Evolutionary conservation across 2,113 vertebrate species (phyloP), one percentile per base, ranked within the genome.

Genomic region (Malurus alboscapulatus): DNA sequence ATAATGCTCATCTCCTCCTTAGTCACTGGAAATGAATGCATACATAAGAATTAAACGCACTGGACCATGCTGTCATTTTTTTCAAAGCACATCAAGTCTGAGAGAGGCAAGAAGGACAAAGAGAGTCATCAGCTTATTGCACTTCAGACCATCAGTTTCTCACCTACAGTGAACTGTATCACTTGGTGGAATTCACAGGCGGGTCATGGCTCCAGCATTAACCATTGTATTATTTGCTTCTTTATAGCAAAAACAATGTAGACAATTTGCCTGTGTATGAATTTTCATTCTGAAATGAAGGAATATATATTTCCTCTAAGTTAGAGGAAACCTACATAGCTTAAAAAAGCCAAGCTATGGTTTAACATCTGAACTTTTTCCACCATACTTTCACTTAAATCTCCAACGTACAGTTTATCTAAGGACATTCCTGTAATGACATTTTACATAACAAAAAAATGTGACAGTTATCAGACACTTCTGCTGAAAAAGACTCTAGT

Each of bases 31-130:
- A 81, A 90, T 59, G 34, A 93, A 83, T 58, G 50, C 57, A 84
- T 14, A 74, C 38, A 84, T 51, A 83, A 93, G 90, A 90, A 90
- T 67, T 9, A 90, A 94, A 93, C 30, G 32, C 72, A 80, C 51
- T 63, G 47, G 42, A 90, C 76, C 61, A 24, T 48, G 30, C 10
- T 40, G 24, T 57, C 50, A 58, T 38, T 84, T 92, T 92, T 80
- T 80, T 61, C 72, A 50, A 84, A 93, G 74, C 16, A 53, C 16
- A 53, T 17, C 34, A 77, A 77, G 21, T 38, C 38, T 45, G 14
- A 30, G 67, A 84, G 38, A 74, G 18, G 55, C 14, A 63, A 81
- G 72, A 29, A 89, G 21, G 29, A 81, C 27, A 36, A n/a, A 75
- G 93, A 84, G 34, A 26, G 25, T 50, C 45, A 59, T 54, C 68